These are phyloP conservation scores for Melanotaenia boesemani DNA, from an alignment of 2,797 vertebrate genomes.

Conservation along the genomic window DNA sequence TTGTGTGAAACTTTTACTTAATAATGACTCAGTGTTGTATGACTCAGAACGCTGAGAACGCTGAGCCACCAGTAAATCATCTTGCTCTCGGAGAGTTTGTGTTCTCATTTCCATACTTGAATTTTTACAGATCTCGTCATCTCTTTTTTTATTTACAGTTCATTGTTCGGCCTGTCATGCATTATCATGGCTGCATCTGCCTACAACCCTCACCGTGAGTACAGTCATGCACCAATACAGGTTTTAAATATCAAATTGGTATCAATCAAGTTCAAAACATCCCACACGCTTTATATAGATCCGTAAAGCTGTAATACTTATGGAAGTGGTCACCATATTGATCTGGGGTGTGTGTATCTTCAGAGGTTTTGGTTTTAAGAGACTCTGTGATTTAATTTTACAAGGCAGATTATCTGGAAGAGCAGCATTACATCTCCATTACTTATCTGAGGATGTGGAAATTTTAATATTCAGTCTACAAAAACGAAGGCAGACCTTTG, in stretches of 20 bases:
- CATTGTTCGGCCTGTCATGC: constrained; percentile 88
- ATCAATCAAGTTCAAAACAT: background rate
- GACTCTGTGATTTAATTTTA: background rate
- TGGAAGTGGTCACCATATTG: too few relatives aligned
- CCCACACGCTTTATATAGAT: background rate
- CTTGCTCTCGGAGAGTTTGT: background rate
- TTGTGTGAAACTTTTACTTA: background rate
- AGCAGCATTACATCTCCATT: constrained; percentile 7
- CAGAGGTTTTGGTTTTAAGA: background rate
- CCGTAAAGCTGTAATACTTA: background rate
- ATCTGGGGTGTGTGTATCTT: background rate
- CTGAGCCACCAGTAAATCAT: background rate
- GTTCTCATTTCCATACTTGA: too few relatives aligned
- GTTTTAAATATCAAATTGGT: background rate
- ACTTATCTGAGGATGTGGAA: too few relatives aligned
- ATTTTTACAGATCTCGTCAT: background rate
- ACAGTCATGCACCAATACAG: background rate
- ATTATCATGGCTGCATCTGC: constrained; percentile 86
- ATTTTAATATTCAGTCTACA: too few relatives aligned
- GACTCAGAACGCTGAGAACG: background rate
- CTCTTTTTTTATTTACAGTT: constrained; percentile 68
- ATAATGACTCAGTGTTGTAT: background rate
- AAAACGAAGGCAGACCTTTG: too few relatives aligned
- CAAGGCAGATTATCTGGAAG: background rate
- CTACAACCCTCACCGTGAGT: constrained; percentile 82